These are phyloP conservation scores for Apis laboriosa DNA, from an alignment of 1,140 invertebrate species.

Conservation along the genomic window DNA sequence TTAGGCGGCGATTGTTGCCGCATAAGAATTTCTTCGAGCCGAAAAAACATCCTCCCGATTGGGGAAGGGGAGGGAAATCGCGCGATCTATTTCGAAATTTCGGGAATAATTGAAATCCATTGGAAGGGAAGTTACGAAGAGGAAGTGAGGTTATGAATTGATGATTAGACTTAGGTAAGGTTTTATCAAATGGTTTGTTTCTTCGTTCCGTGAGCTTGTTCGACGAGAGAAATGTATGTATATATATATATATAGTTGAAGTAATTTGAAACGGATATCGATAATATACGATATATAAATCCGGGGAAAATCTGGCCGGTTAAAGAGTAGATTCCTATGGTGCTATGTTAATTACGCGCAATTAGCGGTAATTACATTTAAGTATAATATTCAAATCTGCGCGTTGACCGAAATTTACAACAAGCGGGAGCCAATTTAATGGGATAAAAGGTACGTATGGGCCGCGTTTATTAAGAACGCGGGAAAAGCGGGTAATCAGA, in stretches of 20 bases:
- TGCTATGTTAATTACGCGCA: neutral
- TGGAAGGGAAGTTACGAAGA: no score
- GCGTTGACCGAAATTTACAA: neutral
- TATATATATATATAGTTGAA: neutral
- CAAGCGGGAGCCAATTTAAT: neutral
- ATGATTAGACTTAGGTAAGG: no score
- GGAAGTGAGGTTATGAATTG: no score
- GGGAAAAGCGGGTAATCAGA: constrained; percentile 1
- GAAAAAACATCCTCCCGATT: neutral
- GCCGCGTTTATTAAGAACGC: constrained; percentile 24
- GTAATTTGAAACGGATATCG: neutral
- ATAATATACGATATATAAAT: neutral
- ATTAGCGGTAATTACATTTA: constrained; percentile 9
- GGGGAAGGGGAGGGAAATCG: neutral
- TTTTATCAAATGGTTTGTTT: no score
- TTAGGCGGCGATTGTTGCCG: constrained; percentile 43
- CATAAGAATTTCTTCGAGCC: neutral
- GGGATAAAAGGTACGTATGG: neutral
- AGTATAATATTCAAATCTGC: constrained; percentile 1
- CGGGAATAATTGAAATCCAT: no score
- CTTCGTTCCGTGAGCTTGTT: no score
- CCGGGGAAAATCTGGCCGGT: neutral
- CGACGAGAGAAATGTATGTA: no score
- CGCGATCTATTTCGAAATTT: no score
- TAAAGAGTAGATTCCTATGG: neutral